Percentiles rank a stretch among this genome's conserved stretches.
Conservation (phyloP, 1,140 invertebrate genomes). For the Cotesia glomerata region DNA sequence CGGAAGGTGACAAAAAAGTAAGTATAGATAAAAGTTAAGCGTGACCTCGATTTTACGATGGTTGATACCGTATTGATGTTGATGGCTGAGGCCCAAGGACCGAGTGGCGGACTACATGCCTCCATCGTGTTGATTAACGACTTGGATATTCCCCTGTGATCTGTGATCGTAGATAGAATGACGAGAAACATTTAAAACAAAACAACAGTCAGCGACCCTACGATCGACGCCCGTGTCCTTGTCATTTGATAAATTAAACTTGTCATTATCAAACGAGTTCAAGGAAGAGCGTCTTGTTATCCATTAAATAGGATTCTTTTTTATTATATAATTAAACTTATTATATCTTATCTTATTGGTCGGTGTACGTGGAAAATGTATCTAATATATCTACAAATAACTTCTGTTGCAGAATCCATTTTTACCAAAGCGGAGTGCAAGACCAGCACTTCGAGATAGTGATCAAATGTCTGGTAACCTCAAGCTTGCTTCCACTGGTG, state of each 20-base stretch:
- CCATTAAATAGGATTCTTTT: neutral
- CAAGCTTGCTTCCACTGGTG: slow-evolving; percentile 28
- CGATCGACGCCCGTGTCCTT: neutral
- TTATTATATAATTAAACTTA: neutral
- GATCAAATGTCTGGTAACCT: slow-evolving; percentile 28
- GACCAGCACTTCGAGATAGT: slow-evolving; percentile 31
- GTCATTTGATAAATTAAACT: slow-evolving; percentile 3
- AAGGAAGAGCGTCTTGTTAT: slow-evolving; percentile 32
- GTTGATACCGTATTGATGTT: slow-evolving; percentile 17
- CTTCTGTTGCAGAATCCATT: slow-evolving; percentile 52
- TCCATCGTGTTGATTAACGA: slow-evolving; percentile 11
- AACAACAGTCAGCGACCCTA: neutral
- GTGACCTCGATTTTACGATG: neutral
- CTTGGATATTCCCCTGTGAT: neutral
- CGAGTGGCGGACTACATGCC: neutral
- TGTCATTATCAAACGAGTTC: slow-evolving; percentile 39
- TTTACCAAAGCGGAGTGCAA: slow-evolving; percentile 44
- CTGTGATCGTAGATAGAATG: neutral
- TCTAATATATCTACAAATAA: neutral
- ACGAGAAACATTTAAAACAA: too few species aligned
- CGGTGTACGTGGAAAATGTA: neutral
- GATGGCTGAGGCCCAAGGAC: slow-evolving; percentile 9
- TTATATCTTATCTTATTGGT: too few species aligned
- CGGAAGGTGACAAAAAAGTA: neutral
- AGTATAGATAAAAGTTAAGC: too few species aligned